phyloP scores from a whole-genome alignment of 2,888 invertebrate species.

The Hymenopus coronatus region DNA sequence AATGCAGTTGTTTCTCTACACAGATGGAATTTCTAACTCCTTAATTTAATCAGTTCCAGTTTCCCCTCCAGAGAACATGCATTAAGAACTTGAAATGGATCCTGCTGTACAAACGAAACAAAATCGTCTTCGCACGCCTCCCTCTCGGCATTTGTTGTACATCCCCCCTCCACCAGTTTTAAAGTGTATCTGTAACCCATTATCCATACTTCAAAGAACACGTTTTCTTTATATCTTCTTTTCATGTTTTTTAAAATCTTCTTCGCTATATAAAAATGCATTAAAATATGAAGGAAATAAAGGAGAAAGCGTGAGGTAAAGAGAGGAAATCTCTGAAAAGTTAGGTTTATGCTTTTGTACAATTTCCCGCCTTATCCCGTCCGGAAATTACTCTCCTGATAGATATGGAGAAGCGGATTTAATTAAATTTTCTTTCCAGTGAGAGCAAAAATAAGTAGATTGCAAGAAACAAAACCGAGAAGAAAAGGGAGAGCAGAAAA shows the following conservation, averaged over 20 bases:
- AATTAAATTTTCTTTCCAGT: constrained; percentile 29
- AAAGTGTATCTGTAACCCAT: neutral
- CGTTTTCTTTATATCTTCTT: neutral
- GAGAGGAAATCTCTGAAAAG: neutral
- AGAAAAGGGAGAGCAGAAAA: neutral
- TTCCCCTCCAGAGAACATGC: neutral
- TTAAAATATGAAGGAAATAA: neutral
- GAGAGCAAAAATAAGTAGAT: constrained; percentile 27
- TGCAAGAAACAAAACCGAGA: constrained; percentile 5
- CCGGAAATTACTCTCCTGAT: constrained; percentile 31
- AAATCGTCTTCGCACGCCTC: neutral
- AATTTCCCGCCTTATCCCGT: constrained; percentile 16
- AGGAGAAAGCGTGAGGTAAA: neutral
- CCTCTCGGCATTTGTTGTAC: neutral
- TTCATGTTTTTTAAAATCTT: neutral
- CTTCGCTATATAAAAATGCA: neutral
- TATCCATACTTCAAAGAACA: neutral
- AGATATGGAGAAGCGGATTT: constrained; percentile 29
- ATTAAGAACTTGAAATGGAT: neutral
- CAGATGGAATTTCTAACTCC: neutral
- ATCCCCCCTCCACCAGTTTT: neutral
- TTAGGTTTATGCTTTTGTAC: neutral
- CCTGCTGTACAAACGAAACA: neutral
- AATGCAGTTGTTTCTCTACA: neutral
- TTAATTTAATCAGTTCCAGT: neutral